These are phyloP conservation scores for Erythrolamprus reginae DNA, from an alignment of 2,113 vertebrate species.

Conservation along the genomic window DNA sequence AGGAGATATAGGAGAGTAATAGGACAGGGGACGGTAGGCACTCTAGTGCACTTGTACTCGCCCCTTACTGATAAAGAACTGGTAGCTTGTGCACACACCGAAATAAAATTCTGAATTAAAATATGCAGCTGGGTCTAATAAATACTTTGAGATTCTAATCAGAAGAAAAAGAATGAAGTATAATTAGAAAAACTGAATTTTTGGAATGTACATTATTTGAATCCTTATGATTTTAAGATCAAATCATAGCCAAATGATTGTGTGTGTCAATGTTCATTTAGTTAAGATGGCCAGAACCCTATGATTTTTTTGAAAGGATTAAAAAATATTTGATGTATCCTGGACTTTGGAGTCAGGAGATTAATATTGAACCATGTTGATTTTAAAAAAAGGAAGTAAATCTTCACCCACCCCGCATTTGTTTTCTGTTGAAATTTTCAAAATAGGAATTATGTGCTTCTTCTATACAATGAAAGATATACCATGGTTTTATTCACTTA, in stretches of 20 bases:
- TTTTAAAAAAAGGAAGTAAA: not conserved
- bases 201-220: not conserved
- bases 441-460: not conserved
- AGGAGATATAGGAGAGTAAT: too few relatives aligned
- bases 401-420: not conserved
- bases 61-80: too few relatives aligned
- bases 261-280: not conserved
- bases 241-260: not conserved
- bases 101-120: not conserved
- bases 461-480: not conserved
- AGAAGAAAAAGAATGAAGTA: not conserved
- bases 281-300: not conserved
- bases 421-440: not conserved
- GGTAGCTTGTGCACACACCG: not conserved
- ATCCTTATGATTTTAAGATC: not conserved
- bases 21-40: too few relatives aligned
- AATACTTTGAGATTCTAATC: not conserved
- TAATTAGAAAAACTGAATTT: not conserved
- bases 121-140: not conserved
- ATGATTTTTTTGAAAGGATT: not conserved
- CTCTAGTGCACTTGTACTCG: too few relatives aligned
- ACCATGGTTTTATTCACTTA: not conserved
- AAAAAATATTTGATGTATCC: not conserved
- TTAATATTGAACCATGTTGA: not conserved
- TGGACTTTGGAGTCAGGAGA: not conserved